These are phyloP conservation scores for Oryzias celebensis DNA, from an alignment of 2,113 vertebrate species.

Conservation along the genomic window DNA sequence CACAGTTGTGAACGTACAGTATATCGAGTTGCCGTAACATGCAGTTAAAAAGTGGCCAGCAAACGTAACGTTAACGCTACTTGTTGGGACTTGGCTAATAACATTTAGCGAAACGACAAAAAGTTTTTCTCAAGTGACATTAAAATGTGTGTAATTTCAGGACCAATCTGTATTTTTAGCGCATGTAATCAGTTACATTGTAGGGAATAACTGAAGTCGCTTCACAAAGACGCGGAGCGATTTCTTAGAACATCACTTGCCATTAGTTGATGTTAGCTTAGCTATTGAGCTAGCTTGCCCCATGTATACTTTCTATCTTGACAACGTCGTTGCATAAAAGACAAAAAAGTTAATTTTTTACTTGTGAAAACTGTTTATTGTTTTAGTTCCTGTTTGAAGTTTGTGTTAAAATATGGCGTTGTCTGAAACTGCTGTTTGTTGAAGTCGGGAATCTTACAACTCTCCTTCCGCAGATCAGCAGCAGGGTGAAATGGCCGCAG, in stretches of 20 bases:
- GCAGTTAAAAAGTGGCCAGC: slow-evolving; percentile 48
- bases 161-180: too few species aligned
- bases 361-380: not conserved
- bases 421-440: not conserved
- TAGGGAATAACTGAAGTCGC: too few species aligned
- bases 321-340: not conserved
- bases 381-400: not conserved
- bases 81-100: too few species aligned
- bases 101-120: too few species aligned
- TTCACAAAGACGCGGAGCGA: not conserved
- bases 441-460: slow-evolving; percentile 38
- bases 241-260: slow-evolving; percentile 22
- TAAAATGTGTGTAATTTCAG: too few species aligned
- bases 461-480: slow-evolving; percentile 77
- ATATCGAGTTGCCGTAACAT: slow-evolving; percentile 12
- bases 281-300: slow-evolving; percentile 50
- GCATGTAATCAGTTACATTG: too few species aligned
- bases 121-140: not conserved
- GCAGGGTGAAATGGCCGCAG: slow-evolving; percentile 79
- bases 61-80: slow-evolving; percentile 37
- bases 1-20: not conserved
- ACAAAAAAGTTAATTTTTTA: not conserved
- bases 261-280: slow-evolving; percentile 56
- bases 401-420: not conserved
- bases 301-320: slow-evolving; percentile 26